Percentiles rank a stretch among this genome's conserved stretches.
These are phyloP conservation scores for Trichopria drosophilae DNA, from an alignment of 2,888 invertebrate genomes.

Conservation along the genomic window DNA sequence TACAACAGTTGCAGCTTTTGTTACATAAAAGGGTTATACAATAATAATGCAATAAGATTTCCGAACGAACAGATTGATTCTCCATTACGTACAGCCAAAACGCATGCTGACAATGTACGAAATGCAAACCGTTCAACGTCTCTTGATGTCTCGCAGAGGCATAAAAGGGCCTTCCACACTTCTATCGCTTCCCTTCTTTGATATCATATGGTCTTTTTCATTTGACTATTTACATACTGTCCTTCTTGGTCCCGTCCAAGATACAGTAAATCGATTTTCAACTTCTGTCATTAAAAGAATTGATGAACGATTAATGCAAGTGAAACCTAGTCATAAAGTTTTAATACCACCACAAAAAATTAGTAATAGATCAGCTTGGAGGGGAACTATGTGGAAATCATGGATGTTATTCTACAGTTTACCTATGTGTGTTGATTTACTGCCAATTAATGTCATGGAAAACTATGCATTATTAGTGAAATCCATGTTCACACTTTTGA, in stretches of 20 bases:
- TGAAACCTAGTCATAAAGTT: slow-evolving; percentile 10
- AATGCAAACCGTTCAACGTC: too few species aligned
- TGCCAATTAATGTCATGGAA: slow-evolving; percentile 1
- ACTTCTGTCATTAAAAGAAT: not conserved
- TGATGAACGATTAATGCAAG: slow-evolving; percentile 1
- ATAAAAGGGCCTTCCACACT: slow-evolving; percentile 3
- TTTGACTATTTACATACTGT: slow-evolving; percentile 9
- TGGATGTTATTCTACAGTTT: slow-evolving; percentile 2
- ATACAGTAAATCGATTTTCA: not conserved
- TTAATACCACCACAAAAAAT: slow-evolving; percentile 1
- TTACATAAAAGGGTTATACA: too few species aligned
- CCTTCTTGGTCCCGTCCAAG: slow-evolving; percentile 3
- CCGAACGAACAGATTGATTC: too few species aligned
- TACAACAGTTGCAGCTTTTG: too few species aligned
- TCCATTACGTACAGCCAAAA: too few species aligned
- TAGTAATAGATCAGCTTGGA: slow-evolving; percentile 6
- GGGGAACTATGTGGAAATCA: slow-evolving; percentile 3
- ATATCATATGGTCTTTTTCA: slow-evolving; percentile 3
- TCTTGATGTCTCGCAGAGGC: too few species aligned
- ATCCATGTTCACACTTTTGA: slow-evolving; percentile 10
- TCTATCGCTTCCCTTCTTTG: not conserved
- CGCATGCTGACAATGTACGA: too few species aligned
- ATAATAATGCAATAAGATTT: too few species aligned
- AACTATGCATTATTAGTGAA: slow-evolving; percentile 16
- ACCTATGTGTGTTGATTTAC: slow-evolving; percentile 9